phyloP scores from a whole-genome alignment of 2,888 invertebrate genomes.

The Dasypogon diadema region DNA sequence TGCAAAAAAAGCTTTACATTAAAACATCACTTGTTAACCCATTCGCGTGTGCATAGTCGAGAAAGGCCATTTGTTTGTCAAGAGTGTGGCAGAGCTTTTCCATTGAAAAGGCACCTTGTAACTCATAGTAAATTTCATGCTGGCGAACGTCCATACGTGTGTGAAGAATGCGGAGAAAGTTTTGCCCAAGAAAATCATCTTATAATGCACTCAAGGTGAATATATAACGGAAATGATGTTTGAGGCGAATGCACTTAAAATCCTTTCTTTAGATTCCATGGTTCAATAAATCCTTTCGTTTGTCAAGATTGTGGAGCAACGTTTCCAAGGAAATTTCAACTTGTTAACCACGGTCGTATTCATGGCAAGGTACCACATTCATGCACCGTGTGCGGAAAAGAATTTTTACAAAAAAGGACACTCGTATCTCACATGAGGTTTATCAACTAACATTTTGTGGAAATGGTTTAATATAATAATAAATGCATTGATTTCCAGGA shows the following conservation, averaged over 20 bases:
- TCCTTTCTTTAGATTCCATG: conserved; percentile 79
- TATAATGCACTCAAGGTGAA: conserved; percentile 70
- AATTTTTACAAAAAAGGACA: conserved; percentile 86
- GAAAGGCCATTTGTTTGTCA: conserved; percentile 86
- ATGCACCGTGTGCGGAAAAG: conserved; percentile 86
- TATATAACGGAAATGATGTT: not conserved
- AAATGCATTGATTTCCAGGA: conserved; percentile 65
- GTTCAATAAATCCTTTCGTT: conserved; percentile 95
- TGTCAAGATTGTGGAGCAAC: conserved; percentile 91
- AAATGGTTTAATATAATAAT: not conserved
- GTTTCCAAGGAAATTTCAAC: conserved; percentile 86
- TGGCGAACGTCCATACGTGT: conserved; percentile 86
- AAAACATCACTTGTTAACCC: conserved; percentile 86
- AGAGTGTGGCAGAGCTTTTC: conserved; percentile 86
- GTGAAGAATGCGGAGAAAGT: conserved; percentile 91
- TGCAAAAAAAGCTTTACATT: conserved; percentile 89
- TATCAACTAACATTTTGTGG: conserved; percentile 58
- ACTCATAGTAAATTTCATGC: conserved; percentile 90
- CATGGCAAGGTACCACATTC: conserved; percentile 86
- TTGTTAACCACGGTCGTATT: conserved; percentile 85
- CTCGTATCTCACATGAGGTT: conserved; percentile 85
- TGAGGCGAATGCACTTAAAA: no score
- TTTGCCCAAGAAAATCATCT: conserved; percentile 89
- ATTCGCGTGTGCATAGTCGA: conserved; percentile 82
- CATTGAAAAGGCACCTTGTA: conserved; percentile 83